Evolutionary conservation across 2,113 vertebrate genomes (phyloP), one percentile per base, ranked within the genome.

Genomic region (Halcyon senegalensis): DNA sequence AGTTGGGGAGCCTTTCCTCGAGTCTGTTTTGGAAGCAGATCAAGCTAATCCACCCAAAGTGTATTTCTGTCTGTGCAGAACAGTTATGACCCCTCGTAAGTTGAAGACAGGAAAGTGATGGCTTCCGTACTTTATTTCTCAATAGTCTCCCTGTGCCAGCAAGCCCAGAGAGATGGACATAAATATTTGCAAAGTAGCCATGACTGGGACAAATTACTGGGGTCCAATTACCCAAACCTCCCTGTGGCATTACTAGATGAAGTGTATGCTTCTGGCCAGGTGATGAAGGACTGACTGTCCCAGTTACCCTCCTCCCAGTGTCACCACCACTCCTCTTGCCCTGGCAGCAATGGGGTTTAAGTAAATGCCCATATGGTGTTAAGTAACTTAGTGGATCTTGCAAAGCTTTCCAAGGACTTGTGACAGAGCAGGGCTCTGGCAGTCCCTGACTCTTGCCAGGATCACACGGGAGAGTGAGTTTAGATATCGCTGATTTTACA

Each of bases 271-370:
- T 39, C 58, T 55, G 66, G 25, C 9, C n/a, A 35, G 64, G 37
- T 1, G 17, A 21, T 17, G n/a, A 64, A 84, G n/a, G 44, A 35
- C 18, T 25, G n/a, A 30, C 21, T 85, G 33, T 76, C 27, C 39
- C 28, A n/a, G 24, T 33, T 3, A 3, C 23, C 0, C 56, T 85
- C 39, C 20, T 84, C 39, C 28, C 4, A 7, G 37, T 3, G 4
- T 16, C 62, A 39, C n/a, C 19, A 50, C 7, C 19, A 2, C 39
- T 75, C 27, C 39, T 84, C 9, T 50, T 80, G 35, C 64, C 39
- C 51, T 0, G 0, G 67, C 1, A 12, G 51, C 1, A 1, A 16
- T 0, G 2, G 67, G 37, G 30, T 23, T 62, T 48, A 62, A 44
- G 21, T 1, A 2, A 66, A 31, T 5, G 16, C 31, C 44, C n/a